phyloP scores from a whole-genome alignment of 2,113 vertebrate genomes.

The Cariama cristata region DNA sequence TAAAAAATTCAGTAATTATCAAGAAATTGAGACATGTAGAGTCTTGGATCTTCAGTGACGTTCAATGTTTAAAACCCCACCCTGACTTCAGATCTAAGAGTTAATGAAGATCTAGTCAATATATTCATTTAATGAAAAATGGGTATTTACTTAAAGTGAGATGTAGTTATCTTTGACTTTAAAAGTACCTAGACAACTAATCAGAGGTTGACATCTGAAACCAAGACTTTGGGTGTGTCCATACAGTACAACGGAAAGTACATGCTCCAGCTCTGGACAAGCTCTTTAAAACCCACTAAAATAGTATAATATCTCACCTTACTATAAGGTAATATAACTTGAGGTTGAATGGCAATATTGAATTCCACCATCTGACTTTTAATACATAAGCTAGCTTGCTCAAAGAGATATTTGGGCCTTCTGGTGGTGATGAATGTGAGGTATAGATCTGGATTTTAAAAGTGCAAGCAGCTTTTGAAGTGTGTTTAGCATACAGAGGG shows the following conservation, averaged over 20 bases:
- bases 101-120: neutral
- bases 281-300: neutral
- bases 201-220: no score
- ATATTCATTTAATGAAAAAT: neutral
- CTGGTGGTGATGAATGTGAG: neutral
- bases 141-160: no score
- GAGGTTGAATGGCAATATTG: neutral
- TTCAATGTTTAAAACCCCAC: neutral
- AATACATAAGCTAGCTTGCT: neutral
- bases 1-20: neutral
- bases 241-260: neutral
- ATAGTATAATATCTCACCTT: neutral
- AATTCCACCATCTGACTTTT: neutral
- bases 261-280: neutral
- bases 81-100: neutral
- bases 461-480: neutral
- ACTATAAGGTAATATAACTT: neutral
- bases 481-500: neutral
- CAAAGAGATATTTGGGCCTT: neutral
- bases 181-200: no score
- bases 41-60: neutral
- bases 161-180: no score
- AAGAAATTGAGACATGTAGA: neutral
- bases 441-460: neutral
- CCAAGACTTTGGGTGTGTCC: neutral